Evolutionary conservation across 30 jellyfish, hydroid and myxozoan genomes (phyloP).

Genomic region (Turritopsis dohrnii): DNA sequence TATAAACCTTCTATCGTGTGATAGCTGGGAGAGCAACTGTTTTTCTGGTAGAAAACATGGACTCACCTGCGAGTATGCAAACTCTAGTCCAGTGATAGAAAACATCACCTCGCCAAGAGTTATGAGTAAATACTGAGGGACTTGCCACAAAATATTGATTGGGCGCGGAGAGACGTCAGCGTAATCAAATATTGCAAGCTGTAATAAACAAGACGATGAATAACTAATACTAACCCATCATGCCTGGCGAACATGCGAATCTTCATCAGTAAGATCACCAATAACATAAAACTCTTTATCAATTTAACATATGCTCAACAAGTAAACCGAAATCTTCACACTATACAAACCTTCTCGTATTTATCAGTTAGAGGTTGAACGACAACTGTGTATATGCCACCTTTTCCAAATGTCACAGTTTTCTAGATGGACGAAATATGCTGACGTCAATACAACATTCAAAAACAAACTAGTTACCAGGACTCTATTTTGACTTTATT

Average conservation of each 20-base stretch:
- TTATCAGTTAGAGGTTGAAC: slow-evolving; percentile 59
- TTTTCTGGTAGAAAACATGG: neutral
- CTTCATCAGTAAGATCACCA: no score
- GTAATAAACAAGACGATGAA: neutral
- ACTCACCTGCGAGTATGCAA: slow-evolving; percentile 96
- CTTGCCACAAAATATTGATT: slow-evolving; percentile 85
- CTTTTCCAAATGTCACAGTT: slow-evolving; percentile 71
- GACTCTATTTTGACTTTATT: no score
- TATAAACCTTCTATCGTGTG: neutral
- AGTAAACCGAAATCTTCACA: neutral
- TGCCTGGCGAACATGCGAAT: no score
- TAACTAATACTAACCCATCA: neutral
- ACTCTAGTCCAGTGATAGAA: slow-evolving; percentile 98
- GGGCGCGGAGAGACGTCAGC: slow-evolving; percentile 99
- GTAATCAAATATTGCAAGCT: slow-evolving; percentile 63
- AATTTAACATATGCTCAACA: no score
- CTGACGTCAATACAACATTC: no score
- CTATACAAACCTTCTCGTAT: neutral
- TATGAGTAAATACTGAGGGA: slow-evolving; percentile 86
- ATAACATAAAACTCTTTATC: no score
- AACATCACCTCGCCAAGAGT: slow-evolving; percentile 98
- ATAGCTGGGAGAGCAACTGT: neutral
- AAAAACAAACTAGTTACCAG: no score
- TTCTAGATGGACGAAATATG: slow-evolving; percentile 42
- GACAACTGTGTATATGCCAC: slow-evolving; percentile 96